Evolutionary conservation across 2,888 invertebrate genomes (phyloP).

Genomic region (Polymixis flavicincta): DNA sequence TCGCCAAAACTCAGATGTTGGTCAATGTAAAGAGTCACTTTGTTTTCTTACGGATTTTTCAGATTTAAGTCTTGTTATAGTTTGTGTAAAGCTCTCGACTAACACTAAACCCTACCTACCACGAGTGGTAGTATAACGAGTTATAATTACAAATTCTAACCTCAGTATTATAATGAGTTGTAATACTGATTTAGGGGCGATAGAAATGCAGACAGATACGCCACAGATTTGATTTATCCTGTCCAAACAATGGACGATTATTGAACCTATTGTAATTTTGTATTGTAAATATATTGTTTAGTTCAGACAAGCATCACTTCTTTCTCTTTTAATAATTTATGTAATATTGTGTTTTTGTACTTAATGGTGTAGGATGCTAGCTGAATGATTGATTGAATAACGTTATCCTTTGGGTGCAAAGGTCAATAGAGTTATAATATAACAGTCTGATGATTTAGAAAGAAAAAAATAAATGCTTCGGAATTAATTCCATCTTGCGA

Average conservation of each 20-base stretch:
- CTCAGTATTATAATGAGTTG: slow-evolving; percentile 28
- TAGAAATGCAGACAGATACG: slow-evolving; percentile 60
- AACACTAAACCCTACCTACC: neutral
- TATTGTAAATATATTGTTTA: slow-evolving; percentile 52
- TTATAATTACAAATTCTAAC: slow-evolving; percentile 25
- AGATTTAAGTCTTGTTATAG: neutral
- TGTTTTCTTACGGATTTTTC: no score
- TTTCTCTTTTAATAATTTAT: slow-evolving; percentile 48
- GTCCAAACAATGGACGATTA: slow-evolving; percentile 68
- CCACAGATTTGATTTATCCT: slow-evolving; percentile 56
- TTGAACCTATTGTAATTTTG: slow-evolving; percentile 42
- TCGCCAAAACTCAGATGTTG: no score
- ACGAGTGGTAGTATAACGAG: no score
- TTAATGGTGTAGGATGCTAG: slow-evolving; percentile 16
- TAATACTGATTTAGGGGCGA: slow-evolving; percentile 41
- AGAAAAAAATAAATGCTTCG: neutral
- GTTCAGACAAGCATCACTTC: slow-evolving; percentile 39
- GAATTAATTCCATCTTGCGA: no score
- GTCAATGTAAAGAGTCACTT: no score
- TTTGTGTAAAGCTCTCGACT: neutral
- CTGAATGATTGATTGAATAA: slow-evolving; percentile 23
- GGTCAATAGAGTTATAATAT: neutral
- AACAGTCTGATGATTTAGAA: neutral
- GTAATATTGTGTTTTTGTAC: slow-evolving; percentile 42
- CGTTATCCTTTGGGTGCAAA: neutral